These are phyloP conservation scores for Pachypeltis micranthus DNA, from an alignment of 1,140 invertebrate genomes.

Conservation along the genomic window DNA sequence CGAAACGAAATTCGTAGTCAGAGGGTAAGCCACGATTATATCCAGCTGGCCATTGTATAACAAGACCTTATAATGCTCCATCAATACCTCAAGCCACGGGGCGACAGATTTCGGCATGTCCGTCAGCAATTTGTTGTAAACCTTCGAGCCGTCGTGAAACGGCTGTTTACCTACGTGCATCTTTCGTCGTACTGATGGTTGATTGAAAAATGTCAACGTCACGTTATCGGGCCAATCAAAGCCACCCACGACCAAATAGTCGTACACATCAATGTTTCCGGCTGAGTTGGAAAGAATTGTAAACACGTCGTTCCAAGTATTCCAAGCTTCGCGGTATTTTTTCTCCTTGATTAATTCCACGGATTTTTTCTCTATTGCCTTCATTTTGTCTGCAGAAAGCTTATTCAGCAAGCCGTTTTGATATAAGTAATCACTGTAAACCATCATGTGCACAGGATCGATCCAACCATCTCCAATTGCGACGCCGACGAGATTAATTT, in stretches of 20 bases:
- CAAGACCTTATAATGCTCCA: slow-evolving; percentile 52
- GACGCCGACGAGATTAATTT: slow-evolving; percentile 52
- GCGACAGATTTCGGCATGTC: slow-evolving; percentile 57
- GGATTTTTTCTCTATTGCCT: slow-evolving; percentile 10
- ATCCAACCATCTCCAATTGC: slow-evolving; percentile 76
- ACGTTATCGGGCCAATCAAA: neutral
- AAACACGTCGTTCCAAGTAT: neutral
- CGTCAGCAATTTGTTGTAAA: slow-evolving; percentile 53
- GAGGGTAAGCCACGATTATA: slow-evolving; percentile 67
- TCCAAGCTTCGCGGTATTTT: slow-evolving; percentile 37
- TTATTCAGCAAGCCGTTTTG: slow-evolving; percentile 47
- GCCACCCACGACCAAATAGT: neutral
- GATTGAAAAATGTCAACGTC: neutral
- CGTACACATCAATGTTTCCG: neutral
- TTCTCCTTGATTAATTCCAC: slow-evolving; percentile 14
- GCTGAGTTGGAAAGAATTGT: neutral
- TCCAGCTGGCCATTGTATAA: slow-evolving; percentile 68
- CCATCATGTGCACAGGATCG: slow-evolving; percentile 63
- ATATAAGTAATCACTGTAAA: slow-evolving; percentile 70
- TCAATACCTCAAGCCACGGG: slow-evolving; percentile 55
- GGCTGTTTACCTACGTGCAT: slow-evolving; percentile 73
- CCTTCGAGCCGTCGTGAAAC: slow-evolving; percentile 36
- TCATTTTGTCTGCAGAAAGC: slow-evolving; percentile 32
- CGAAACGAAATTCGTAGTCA: slow-evolving; percentile 53
- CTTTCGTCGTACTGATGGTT: slow-evolving; percentile 31